A percentile compares a stretch with the other conserved stretches of the same genome.
Conservation (phyloP, 2,113 vertebrate species). For the Ptilorrhoa leucosticta region DNA sequence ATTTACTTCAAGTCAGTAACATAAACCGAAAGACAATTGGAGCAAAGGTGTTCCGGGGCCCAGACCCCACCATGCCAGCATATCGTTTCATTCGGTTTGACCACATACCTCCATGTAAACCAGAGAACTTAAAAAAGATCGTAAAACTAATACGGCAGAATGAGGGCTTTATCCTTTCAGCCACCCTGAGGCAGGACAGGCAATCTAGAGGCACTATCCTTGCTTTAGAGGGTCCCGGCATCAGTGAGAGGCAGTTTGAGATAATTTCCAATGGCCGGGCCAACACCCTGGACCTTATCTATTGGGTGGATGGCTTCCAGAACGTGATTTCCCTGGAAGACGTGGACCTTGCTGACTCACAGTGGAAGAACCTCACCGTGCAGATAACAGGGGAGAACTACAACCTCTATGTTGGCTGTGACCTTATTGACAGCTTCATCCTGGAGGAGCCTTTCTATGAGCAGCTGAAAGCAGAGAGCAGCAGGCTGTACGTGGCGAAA, state of each 20-base stretch:
- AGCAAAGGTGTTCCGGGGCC: slow-evolving; percentile 91
- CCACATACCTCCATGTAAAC: slow-evolving; percentile 84
- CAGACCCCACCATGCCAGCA: slow-evolving; percentile 77
- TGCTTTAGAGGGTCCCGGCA: slow-evolving; percentile 79
- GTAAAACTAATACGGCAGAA: slow-evolving; percentile 74
- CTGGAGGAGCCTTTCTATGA: slow-evolving; percentile 95
- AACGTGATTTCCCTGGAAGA: slow-evolving; percentile 90
- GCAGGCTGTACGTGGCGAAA: slow-evolving; percentile 88
- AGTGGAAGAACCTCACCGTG: slow-evolving; percentile 94
- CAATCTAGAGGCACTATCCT: slow-evolving; percentile 86
- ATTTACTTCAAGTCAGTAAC: slow-evolving; percentile 88
- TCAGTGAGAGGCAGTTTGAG: slow-evolving; percentile 85
- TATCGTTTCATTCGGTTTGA: slow-evolving; percentile 96
- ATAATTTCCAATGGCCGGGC: slow-evolving; percentile 89
- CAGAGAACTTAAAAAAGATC: slow-evolving; percentile 80
- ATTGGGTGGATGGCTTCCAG: slow-evolving; percentile 84
- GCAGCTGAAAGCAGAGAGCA: slow-evolving; percentile 78
- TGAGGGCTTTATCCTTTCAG: slow-evolving; percentile 91
- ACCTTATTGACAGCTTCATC: slow-evolving; percentile 88
- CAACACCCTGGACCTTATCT: slow-evolving; percentile 92
- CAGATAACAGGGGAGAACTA: slow-evolving; percentile 88
- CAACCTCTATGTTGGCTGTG: slow-evolving; percentile 89
- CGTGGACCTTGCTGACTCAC: slow-evolving; percentile 90
- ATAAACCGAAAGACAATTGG: slow-evolving; percentile 91
- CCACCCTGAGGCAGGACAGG: slow-evolving; percentile 88